Percentiles rank a stretch among this genome's conserved stretches.
Evolutionary conservation across 2,113 vertebrate species (phyloP).

Genomic region (Oreotrochilus melanogaster): DNA sequence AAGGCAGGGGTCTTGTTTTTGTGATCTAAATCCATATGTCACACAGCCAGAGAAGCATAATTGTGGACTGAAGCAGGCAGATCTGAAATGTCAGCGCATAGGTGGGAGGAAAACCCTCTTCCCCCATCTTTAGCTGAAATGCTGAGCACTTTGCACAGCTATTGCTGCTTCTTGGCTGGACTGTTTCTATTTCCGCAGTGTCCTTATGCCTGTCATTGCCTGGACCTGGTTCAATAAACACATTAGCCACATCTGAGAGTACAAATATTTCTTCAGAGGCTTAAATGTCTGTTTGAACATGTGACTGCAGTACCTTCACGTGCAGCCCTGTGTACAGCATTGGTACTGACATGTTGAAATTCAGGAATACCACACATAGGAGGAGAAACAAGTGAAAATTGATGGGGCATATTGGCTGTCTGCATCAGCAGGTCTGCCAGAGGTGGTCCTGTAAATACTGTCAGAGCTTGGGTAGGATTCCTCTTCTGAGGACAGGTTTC

Average conservation of each 20-base stretch:
- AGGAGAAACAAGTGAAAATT: not conserved
- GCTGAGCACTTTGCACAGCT: constrained; percentile 2
- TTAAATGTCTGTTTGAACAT: constrained; percentile 61
- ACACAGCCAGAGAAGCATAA: not conserved
- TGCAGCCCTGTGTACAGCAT: not conserved
- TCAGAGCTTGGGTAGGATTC: not conserved
- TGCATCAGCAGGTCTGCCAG: not conserved
- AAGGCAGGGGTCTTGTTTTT: constrained; percentile 40
- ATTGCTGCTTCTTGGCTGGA: constrained; percentile 43
- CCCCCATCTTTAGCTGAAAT: not conserved
- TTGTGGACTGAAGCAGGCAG: not conserved
- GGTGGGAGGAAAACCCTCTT: not conserved
- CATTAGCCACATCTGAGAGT: constrained; percentile 58
- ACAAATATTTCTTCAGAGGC: constrained; percentile 69
- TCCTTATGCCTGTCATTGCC: constrained; percentile 69
- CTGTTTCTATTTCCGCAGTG: constrained; percentile 58
- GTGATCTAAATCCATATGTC: constrained; percentile 39
- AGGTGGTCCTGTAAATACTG: not conserved
- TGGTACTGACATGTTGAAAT: not conserved
- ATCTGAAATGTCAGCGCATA: constrained; percentile 25
- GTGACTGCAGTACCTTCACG: not conserved
- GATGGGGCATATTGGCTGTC: not conserved
- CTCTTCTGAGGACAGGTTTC: not conserved
- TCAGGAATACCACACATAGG: not conserved
- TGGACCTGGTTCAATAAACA: constrained; percentile 63